Conservation (phyloP, 53 echinoderm and acorn worm species). For the Patiria pectinifera region DNA sequence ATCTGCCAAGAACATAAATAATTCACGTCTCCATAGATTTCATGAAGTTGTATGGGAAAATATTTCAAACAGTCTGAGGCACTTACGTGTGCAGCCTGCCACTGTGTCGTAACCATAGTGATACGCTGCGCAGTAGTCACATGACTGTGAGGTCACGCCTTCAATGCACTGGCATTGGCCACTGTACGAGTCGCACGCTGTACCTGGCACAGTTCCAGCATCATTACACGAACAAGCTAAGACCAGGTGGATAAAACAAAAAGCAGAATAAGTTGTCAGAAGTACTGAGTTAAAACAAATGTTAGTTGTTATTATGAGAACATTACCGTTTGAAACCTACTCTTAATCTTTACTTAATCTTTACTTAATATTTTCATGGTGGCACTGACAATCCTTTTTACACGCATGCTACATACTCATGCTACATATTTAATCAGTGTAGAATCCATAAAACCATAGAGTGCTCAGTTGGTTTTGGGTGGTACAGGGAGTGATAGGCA, state of each 20-base stretch:
- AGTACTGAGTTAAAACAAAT: background rate
- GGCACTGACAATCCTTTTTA: no score
- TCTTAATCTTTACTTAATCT: no score
- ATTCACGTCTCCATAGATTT: no score
- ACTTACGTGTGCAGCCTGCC: constrained; percentile 80
- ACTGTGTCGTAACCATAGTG: constrained; percentile 76
- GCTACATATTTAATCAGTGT: no score
- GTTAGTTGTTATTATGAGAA: no score
- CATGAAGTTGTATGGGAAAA: background rate
- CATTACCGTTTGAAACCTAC: no score
- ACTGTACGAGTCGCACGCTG: constrained; percentile 76
- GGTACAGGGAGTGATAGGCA: no score
- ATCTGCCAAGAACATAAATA: no score
- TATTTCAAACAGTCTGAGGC: background rate
- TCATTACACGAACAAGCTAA: constrained; percentile 75
- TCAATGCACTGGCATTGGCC: constrained; percentile 88
- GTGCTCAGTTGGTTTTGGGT: no score
- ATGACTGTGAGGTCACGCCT: constrained; percentile 72
- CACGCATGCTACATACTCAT: no score
- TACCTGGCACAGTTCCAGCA: constrained; percentile 45
- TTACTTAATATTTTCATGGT: no score
- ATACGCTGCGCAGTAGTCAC: constrained; percentile 81
- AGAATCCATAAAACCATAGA: no score
- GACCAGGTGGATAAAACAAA: background rate
- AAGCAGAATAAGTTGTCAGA: background rate